These are phyloP conservation scores for Unio pictorum DNA, from an alignment of 2,888 invertebrate genomes.

Conservation along the genomic window DNA sequence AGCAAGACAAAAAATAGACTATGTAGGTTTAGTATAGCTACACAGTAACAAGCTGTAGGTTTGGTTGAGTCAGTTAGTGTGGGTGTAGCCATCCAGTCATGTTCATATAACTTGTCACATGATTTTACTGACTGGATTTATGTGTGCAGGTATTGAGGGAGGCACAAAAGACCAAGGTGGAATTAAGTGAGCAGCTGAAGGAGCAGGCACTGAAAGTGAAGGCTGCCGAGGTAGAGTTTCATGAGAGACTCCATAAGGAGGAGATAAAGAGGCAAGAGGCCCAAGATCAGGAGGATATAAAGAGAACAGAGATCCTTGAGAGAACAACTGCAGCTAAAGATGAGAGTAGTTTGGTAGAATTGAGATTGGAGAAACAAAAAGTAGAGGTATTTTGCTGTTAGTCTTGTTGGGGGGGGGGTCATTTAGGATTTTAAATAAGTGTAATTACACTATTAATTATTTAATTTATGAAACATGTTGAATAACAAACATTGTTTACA, in stretches of 20 bases:
- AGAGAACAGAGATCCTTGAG: conserved; percentile 15
- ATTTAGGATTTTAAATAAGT: too few species aligned
- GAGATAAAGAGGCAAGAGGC: conserved; percentile 35
- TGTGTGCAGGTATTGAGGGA: neutral
- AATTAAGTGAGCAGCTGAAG: neutral
- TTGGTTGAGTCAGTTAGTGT: too few species aligned
- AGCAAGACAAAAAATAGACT: too few species aligned
- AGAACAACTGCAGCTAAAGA: conserved; percentile 13
- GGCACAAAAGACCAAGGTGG: conserved; percentile 1
- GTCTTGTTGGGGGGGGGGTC: too few species aligned
- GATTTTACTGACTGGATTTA: neutral
- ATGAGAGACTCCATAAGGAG: conserved; percentile 48
- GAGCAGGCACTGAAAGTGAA: conserved; percentile 32
- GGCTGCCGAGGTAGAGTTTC: conserved; percentile 41
- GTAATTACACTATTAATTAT: too few species aligned
- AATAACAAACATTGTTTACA: too few species aligned
- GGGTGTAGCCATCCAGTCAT: too few species aligned
- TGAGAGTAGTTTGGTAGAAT: conserved; percentile 30
- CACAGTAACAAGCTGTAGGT: too few species aligned
- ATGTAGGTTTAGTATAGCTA: too few species aligned
- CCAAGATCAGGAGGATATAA: conserved; percentile 3
- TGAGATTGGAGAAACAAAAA: conserved; percentile 43
- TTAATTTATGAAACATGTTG: too few species aligned
- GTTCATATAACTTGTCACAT: too few species aligned
- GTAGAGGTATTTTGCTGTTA: conserved; percentile 25